Evolutionary conservation across 2,797 vertebrate species (phyloP).

Genomic region (Acrossocheilus wenchowensis): DNA sequence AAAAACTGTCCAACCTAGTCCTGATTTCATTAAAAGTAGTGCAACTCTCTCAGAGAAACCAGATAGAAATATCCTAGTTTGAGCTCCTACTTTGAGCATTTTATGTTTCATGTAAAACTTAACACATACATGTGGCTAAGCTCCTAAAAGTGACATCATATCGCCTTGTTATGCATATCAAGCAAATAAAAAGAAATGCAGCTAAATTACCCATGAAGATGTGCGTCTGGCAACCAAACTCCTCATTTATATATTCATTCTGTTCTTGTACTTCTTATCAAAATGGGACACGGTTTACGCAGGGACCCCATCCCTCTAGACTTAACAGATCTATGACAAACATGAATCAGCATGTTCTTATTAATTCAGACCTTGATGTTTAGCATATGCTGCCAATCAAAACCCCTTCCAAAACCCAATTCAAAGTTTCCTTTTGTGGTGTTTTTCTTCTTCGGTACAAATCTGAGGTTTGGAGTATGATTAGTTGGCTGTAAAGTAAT

Average conservation of each 20-base stretch:
- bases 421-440: conserved; percentile 36
- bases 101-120: conserved; percentile 57
- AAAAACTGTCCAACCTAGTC: conserved; percentile 14
- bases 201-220: conserved; percentile 63
- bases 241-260: conserved; percentile 66
- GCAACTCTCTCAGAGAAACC: conserved; percentile 81
- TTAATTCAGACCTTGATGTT: conserved; percentile 68
- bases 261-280: conserved; percentile 70
- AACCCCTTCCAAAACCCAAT: conserved; percentile 47
- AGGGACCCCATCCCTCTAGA: conserved; percentile 64
- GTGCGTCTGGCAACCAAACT: conserved; percentile 45
- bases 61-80: conserved; percentile 81
- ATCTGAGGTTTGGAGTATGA: conserved; percentile 24
- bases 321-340: conserved; percentile 67
- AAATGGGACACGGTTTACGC: conserved; percentile 60
- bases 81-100: conserved; percentile 69
- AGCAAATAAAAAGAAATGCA: conserved; percentile 62
- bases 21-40: conserved; percentile 75
- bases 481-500: neutral
- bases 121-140: conserved; percentile 61
- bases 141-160: conserved; percentile 63
- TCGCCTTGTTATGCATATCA: conserved; percentile 67
- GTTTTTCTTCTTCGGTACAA: neutral
- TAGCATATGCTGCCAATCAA: conserved; percentile 66
- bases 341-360: conserved; percentile 72